Evolutionary conservation across 2,888 invertebrate species (phyloP), one percentile per base, ranked within the genome.

Genomic region (Cheilosia vernalis): DNA sequence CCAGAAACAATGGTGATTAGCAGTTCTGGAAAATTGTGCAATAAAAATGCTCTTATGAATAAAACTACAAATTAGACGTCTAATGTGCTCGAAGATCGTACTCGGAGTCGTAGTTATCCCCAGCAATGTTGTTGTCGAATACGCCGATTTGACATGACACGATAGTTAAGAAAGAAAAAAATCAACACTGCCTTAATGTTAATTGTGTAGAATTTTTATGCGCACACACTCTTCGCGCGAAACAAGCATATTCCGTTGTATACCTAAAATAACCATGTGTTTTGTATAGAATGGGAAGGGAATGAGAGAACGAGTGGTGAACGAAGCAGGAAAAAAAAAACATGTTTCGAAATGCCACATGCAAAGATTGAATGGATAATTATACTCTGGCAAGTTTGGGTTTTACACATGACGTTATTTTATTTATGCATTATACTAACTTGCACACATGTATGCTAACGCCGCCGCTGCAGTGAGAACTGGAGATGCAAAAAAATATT

Each of bases 361-460:
- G 84, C 84, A 84, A 84, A 84, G 84, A 84, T 84, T 84, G 51
- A 74, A 74, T 79, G 64, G 79, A 79, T 84, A 84, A 84, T 79
- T 84, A 84, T 79, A 84, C 74, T 70, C 78, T 74, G 74, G 67
- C 64, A 47, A 55, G 84, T 79, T 84, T 49, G 69, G 74, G 56
- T 74, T 70, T 69, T 66, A 77, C 77, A 82, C 56, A 79, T 74
- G 73, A 84, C 74, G 73, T 51, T 79, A 53, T 64, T 74, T 77
- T 66, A 72, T 77, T 82, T 66, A 72, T 82, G 70, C 77, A 77
- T 67, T 58, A 27, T 40, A 27, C n/a, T n/a, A n/a, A n/a, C 60
- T 37, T 44, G 40, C 24, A 56, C 17, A 21, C 30, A 61, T 44
- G 33, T 58, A 51, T 44, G n/a, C 37, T 47, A 37, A 56, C 37